A percentile compares a stretch with the other conserved stretches of the same genome.
Evolutionary conservation across 2,797 vertebrate genomes (phyloP).

Genomic region (Botia kubotai): DNA sequence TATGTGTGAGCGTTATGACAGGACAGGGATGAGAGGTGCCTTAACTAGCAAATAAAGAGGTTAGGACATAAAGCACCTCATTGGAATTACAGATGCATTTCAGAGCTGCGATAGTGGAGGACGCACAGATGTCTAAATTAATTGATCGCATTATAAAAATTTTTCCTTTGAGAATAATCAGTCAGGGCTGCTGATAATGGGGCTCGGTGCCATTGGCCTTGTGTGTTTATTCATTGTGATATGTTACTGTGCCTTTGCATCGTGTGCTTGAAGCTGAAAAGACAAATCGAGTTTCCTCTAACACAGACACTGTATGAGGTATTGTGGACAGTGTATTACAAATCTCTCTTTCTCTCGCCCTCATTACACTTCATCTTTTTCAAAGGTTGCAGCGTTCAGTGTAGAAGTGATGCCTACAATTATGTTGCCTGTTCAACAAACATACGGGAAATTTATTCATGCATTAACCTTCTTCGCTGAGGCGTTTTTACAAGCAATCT

Average conservation of each 20-base stretch:
- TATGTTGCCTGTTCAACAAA: conserved; percentile 75
- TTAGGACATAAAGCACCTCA: conserved; percentile 33
- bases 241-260: conserved; percentile 71
- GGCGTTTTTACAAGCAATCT: conserved; percentile 13
- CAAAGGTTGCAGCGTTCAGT: conserved; percentile 78
- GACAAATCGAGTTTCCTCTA: conserved; percentile 62
- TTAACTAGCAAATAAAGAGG: conserved; percentile 42
- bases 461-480: conserved; percentile 41
- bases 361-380: conserved; percentile 80
- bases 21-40: conserved; percentile 35
- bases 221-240: conserved; percentile 77
- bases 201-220: conserved; percentile 54
- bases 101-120: conserved; percentile 3
- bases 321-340: conserved; percentile 70
- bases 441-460: conserved; percentile 28
- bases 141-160: conserved; percentile 52
- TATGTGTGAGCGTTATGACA: conserved; percentile 53
- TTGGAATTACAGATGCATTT: conserved; percentile 40
- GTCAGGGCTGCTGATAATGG: conserved; percentile 54
- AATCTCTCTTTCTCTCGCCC: conserved; percentile 83
- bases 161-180: conserved; percentile 40
- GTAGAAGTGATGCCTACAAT: conserved; percentile 85
- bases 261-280: conserved; percentile 66
- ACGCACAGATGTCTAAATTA: conserved; percentile 43
- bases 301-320: conserved; percentile 69